A percentile compares a stretch with the other conserved stretches of the same genome.
These are phyloP conservation scores for Hirudinaria manillensis DNA, from an alignment of 2,888 invertebrate genomes.

Conservation along the genomic window DNA sequence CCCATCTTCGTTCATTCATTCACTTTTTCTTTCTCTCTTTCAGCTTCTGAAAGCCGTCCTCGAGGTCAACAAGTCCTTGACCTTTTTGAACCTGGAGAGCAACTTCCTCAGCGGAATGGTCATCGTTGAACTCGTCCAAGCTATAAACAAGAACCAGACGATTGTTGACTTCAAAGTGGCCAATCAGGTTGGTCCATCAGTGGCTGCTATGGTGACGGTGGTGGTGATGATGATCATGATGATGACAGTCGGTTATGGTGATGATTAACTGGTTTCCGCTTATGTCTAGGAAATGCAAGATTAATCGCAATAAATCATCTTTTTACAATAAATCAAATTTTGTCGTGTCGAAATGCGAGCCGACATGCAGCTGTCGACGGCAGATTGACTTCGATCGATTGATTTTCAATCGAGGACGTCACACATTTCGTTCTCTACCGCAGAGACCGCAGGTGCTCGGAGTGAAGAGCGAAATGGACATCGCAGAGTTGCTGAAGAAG, in stretches of 20 bases:
- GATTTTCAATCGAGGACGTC: neutral
- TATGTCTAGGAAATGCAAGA: neutral
- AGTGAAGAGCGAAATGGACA: constrained; percentile 33
- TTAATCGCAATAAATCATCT: too few relatives aligned
- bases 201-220: neutral
- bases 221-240: neutral
- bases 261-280: neutral
- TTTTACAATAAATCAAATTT: too few relatives aligned
- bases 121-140: constrained; percentile 76
- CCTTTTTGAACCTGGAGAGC: constrained; percentile 75
- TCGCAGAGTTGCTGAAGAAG: constrained; percentile 33
- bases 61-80: constrained; percentile 55
- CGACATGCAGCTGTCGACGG: too few relatives aligned
- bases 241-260: neutral
- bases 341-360: too few relatives aligned
- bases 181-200: constrained; percentile 72
- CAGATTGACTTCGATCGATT: too few relatives aligned
- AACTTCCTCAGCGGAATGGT: constrained; percentile 89
- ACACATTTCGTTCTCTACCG: neutral
- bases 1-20: too few relatives aligned
- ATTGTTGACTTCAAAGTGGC: constrained; percentile 92
- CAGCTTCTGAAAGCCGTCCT: constrained; percentile 61
- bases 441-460: constrained; percentile 36
- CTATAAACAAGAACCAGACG: constrained; percentile 76
- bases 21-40: neutral